Conservation (phyloP, 2,888 invertebrate species). For the Ectobius pallidus region DNA sequence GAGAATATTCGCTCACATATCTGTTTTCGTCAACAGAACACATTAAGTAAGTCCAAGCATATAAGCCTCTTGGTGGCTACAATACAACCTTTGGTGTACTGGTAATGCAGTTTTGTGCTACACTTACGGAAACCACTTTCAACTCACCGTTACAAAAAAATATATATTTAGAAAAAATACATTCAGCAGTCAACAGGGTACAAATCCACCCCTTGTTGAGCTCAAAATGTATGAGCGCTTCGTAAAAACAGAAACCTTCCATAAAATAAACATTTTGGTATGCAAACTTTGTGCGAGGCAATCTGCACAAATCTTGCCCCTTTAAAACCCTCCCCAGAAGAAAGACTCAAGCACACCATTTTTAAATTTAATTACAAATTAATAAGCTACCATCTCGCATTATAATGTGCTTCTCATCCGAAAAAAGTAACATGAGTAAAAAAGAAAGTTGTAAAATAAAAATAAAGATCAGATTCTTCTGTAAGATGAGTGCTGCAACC, state of each 20-base stretch:
- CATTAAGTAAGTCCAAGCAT: slow-evolving; percentile 12
- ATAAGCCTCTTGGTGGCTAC: slow-evolving; percentile 17
- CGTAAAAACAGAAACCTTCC: neutral
- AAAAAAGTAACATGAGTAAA: neutral
- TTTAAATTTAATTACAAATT: slow-evolving; percentile 7
- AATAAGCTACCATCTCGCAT: slow-evolving; percentile 6
- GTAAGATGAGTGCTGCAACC: neutral
- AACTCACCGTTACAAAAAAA: slow-evolving; percentile 21
- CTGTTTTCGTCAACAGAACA: neutral
- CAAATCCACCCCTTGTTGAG: neutral
- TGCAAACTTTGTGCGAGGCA: slow-evolving; percentile 23
- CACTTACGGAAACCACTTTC: slow-evolving; percentile 2
- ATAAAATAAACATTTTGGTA: neutral
- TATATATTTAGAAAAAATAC: slow-evolving; percentile 30
- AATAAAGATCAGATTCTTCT: slow-evolving; percentile 11
- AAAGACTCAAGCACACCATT: neutral
- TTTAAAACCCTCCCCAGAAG: neutral
- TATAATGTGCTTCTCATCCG: neutral
- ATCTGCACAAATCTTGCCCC: slow-evolving; percentile 8
- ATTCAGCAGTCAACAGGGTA: slow-evolving; percentile 11
- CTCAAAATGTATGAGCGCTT: neutral
- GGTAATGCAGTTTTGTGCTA: slow-evolving; percentile 9
- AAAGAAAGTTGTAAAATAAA: slow-evolving; percentile 9
- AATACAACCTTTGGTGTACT: neutral
- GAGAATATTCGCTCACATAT: neutral